Evolutionary conservation across 2,888 invertebrate genomes (phyloP), one percentile per base, ranked within the genome.

Genomic region (Lithophane semibrunnea): DNA sequence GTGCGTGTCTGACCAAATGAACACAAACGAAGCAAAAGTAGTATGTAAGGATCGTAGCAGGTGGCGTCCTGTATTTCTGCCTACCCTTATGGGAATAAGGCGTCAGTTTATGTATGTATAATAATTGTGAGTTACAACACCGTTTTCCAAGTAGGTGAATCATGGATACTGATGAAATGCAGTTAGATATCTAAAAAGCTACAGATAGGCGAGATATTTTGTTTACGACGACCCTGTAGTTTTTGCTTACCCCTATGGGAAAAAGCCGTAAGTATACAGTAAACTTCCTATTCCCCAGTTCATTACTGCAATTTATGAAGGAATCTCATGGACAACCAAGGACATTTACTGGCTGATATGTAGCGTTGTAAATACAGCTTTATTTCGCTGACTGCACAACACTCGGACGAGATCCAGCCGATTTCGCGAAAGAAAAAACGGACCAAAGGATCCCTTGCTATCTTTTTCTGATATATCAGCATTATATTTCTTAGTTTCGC

Each of bases 381-480:
- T 54, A 56, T 37, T 56, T 52, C 18, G 79, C 69, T 79, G 84
- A 79, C 24, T 63, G 56, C 68, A 24, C 8, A 12, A 65, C 47
- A 24, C 21, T 37, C 21, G n/a, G 29, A 9, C 61, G n/a, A 77
- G 52, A 82, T 49, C 21, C 37, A 21, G 54, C 61, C 56, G 42
- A 83, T 44, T 52, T 2, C 5, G 79, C 44, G 44, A 65, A 60
- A 52, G 54, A 61, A 77, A 78, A 83, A 83, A 83, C 37, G 49
- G 52, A 24, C 58, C 13, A 60, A 52, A 66, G 65, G n/a, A 37
- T 68, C 42, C 56, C 44, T 44, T 66, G 60, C 44, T 75, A 56
- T 44, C 7, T 66, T 56, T 67, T 80, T 84, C 2, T 12, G 10
- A 72, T 54, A 73, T 68, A 85, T 81, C 86, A 75, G 82, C 82